These are phyloP conservation scores for Leptocoma aspasia DNA, from an alignment of 2,113 vertebrate genomes.

Conservation along the genomic window DNA sequence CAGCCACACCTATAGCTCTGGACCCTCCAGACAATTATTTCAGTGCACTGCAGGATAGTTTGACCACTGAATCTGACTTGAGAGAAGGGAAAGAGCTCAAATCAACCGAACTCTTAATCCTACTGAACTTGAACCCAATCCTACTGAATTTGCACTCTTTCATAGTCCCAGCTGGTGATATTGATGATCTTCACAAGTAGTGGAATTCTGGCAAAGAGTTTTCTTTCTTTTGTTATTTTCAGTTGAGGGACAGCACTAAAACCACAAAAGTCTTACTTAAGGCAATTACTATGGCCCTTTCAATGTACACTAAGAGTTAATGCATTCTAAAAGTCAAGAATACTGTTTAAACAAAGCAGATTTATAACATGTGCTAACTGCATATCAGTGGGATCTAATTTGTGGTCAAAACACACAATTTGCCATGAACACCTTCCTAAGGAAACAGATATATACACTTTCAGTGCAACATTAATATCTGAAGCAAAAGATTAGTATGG, in stretches of 20 bases:
- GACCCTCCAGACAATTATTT: background rate
- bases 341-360: constrained; percentile 15
- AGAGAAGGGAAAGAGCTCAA: background rate
- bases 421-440: constrained; percentile 32
- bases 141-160: background rate
- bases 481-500: constrained; percentile 18
- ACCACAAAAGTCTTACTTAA: background rate
- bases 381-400: background rate
- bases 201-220: background rate
- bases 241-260: background rate
- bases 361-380: constrained; percentile 26
- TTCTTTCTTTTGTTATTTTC: background rate
- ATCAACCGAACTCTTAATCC: background rate
- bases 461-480: background rate
- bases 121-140: background rate
- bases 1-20: background rate
- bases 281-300: background rate
- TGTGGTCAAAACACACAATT: constrained; percentile 43
- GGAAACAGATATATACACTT: constrained; percentile 33
- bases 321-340: background rate
- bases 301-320: background rate
- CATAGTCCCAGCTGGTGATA: background rate
- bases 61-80: background rate
- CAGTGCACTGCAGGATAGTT: background rate
- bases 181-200: background rate